Percentiles rank a stretch among this genome's conserved stretches.
Evolutionary conservation across 2,888 invertebrate species (phyloP).

Genomic region (Odontocolon sp.): DNA sequence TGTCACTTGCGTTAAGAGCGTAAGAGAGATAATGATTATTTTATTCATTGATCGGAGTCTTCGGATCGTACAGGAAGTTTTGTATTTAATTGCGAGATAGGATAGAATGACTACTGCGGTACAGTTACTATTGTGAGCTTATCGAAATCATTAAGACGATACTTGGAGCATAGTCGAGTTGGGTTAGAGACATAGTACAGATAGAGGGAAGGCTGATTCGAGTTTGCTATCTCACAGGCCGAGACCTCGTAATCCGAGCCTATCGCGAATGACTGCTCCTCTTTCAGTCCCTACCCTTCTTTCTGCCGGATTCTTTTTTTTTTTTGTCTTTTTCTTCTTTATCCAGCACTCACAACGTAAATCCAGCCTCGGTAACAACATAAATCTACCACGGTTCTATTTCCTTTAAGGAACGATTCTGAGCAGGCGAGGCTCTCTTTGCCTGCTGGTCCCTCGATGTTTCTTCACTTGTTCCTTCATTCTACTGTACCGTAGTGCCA

Average conservation of each 20-base stretch:
- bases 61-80: background rate
- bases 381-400: conserved; percentile 57
- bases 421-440: conserved; percentile 24
- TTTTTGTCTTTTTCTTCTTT: conserved; percentile 10
- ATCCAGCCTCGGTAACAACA: conserved; percentile 53
- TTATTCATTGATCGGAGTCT: background rate
- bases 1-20: too few relatives aligned
- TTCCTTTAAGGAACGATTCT: conserved; percentile 51
- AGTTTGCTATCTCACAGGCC: conserved; percentile 46
- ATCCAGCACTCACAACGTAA: conserved; percentile 46
- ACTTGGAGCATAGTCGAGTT: conserved; percentile 27
- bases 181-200: conserved; percentile 30
- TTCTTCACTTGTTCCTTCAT: conserved; percentile 19
- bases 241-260: conserved; percentile 48
- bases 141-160: conserved; percentile 50
- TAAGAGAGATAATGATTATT: too few relatives aligned
- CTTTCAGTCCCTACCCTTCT: conserved; percentile 31
- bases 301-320: conserved; percentile 8
- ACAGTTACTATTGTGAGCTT: conserved; percentile 15
- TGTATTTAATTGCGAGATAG: background rate
- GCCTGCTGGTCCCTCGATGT: conserved; percentile 35
- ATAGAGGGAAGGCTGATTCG: conserved; percentile 41
- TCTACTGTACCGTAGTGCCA: conserved; percentile 7
- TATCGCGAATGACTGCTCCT: conserved; percentile 47
- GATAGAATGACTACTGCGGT: background rate